Evolutionary conservation across 2,113 vertebrate species (phyloP).

Genomic region (Lutjanus erythropterus): DNA sequence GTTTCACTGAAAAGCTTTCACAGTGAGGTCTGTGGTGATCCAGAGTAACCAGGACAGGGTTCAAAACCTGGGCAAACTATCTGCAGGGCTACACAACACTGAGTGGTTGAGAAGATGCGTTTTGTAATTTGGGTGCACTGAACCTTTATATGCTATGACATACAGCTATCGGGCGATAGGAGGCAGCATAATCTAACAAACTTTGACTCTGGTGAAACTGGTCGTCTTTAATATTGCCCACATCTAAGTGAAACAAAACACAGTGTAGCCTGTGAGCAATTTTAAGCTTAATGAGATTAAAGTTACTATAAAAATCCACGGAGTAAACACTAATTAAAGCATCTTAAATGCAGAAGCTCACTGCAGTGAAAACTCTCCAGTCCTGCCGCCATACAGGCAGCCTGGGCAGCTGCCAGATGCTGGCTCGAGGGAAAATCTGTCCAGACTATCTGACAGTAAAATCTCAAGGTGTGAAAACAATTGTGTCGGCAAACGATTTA

Average conservation of each 20-base stretch:
- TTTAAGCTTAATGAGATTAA: neutral
- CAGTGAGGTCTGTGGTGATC: neutral
- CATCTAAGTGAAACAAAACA: slow-evolving; percentile 23
- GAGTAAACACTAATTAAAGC: neutral
- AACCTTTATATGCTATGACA: neutral
- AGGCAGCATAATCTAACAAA: slow-evolving; percentile 62
- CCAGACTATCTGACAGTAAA: slow-evolving; percentile 32
- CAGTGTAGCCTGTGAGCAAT: neutral
- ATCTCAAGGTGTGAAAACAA: slow-evolving; percentile 36
- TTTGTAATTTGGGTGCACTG: slow-evolving; percentile 36
- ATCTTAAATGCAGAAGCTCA: neutral
- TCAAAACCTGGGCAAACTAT: neutral
- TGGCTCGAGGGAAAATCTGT: slow-evolving; percentile 12
- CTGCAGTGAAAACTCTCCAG: neutral
- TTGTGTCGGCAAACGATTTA: neutral
- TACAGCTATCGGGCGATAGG: slow-evolving; percentile 48
- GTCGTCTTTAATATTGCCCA: neutral
- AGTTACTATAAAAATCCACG: neutral
- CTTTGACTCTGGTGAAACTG: neutral
- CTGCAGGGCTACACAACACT: neutral
- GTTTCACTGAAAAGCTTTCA: neutral
- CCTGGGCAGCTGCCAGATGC: slow-evolving; percentile 36
- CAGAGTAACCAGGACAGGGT: neutral
- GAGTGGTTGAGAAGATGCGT: neutral
- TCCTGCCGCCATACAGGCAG: neutral